Percentiles rank a stretch among this genome's conserved stretches.
phyloP scores from a whole-genome alignment of 1,140 invertebrate genomes.

The Gonatopus flavifemur region DNA sequence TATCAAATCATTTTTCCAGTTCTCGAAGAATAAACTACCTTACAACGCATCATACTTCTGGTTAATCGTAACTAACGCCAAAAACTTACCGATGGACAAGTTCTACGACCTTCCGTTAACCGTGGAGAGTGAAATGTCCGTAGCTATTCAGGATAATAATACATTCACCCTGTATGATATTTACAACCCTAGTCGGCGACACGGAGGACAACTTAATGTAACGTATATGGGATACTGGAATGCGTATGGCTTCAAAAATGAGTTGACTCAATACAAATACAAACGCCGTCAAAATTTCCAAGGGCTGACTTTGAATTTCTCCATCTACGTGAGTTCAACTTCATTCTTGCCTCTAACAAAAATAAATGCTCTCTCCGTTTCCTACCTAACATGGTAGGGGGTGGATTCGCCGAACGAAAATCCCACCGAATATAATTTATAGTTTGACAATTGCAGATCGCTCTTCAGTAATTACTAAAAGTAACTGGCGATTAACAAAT shows the following conservation, averaged over 20 bases:
- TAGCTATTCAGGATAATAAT: constrained; percentile 18
- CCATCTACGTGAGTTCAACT: constrained; percentile 50
- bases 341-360: constrained; percentile 2
- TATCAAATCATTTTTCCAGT: constrained; percentile 18
- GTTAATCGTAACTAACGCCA: constrained; percentile 25
- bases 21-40: constrained; percentile 17
- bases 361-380: no score
- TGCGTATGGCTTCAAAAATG: constrained; percentile 38
- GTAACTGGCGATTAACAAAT: no score
- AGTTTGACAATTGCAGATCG: no score
- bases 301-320: constrained; percentile 55
- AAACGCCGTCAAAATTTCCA: constrained; percentile 57
- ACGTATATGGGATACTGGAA: constrained; percentile 56
- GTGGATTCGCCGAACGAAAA: no score
- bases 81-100: constrained; percentile 12
- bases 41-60: constrained; percentile 44
- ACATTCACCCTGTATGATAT: constrained; percentile 36
- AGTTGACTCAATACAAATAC: constrained; percentile 47
- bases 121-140: constrained; percentile 36
- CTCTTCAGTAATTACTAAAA: no score
- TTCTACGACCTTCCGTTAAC: constrained; percentile 30
- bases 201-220: constrained; percentile 57
- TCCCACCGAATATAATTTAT: no score
- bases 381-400: no score
- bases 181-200: constrained; percentile 56